Evolutionary conservation across 2,113 vertebrate genomes (phyloP).

Genomic region (Dinomys branickii): DNA sequence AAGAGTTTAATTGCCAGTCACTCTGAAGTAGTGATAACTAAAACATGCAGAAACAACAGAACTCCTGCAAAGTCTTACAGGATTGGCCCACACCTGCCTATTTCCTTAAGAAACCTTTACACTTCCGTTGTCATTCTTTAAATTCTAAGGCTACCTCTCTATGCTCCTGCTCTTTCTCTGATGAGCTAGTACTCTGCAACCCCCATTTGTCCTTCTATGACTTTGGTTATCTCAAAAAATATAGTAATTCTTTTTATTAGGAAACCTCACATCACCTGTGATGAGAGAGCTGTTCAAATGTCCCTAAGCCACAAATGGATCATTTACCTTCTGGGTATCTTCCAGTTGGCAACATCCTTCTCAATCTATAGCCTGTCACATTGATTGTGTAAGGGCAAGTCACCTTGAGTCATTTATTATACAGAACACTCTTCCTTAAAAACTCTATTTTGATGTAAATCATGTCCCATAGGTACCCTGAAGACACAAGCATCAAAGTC

Average conservation of each 20-base stretch:
- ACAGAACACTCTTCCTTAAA: background rate
- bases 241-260: background rate
- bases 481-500: background rate
- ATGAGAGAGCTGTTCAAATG: slow-evolving; percentile 13
- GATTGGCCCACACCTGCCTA: background rate
- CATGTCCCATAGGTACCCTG: background rate
- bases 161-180: background rate
- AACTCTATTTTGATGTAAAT: slow-evolving; percentile 24
- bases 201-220: slow-evolving; percentile 38
- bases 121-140: background rate
- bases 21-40: background rate
- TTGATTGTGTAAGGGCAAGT: slow-evolving; percentile 35
- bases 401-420: slow-evolving; percentile 14
- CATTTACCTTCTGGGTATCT: slow-evolving; percentile 15
- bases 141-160: background rate
- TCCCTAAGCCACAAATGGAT: background rate
- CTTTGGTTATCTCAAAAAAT: slow-evolving; percentile 34
- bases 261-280: background rate
- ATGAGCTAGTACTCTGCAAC: background rate
- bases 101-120: background rate
- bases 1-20: background rate
- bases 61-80: background rate
- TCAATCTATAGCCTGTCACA: background rate
- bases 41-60: background rate
- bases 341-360: background rate